Conservation (phyloP, 2,113 vertebrate species). For the Melanotaenia duboulayi region DNA sequence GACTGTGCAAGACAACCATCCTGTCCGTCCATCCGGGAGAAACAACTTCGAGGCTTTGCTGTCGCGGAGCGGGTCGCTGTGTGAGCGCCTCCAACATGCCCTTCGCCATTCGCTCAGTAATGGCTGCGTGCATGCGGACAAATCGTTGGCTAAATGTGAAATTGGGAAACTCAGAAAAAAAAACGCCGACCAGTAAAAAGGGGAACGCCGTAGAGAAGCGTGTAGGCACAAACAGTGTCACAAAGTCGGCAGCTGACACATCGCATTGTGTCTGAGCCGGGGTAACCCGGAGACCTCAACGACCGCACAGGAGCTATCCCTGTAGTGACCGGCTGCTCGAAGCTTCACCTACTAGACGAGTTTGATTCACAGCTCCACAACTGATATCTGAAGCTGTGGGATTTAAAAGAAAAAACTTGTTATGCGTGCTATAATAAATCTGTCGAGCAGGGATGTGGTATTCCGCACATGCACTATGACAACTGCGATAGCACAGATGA, state of each 20-base stretch:
- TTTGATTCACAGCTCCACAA: constrained; percentile 46
- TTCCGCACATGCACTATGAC: constrained; percentile 55
- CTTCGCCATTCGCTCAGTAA: constrained; percentile 73
- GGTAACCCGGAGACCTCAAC: constrained; percentile 72
- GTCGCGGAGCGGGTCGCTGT: constrained; percentile 60
- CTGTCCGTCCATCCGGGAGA: constrained; percentile 48
- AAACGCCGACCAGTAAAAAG: constrained; percentile 30
- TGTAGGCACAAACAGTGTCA: constrained; percentile 35
- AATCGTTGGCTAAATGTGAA: constrained; percentile 65
- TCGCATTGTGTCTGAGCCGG: constrained; percentile 73
- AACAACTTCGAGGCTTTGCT: constrained; percentile 60
- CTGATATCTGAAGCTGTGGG: constrained; percentile 33
- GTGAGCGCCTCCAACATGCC: constrained; percentile 62
- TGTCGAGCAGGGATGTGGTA: constrained; percentile 27
- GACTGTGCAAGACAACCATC: constrained; percentile 51
- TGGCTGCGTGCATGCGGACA: constrained; percentile 66
- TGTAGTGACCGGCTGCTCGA: constrained; percentile 68
- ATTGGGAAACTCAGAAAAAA: constrained; percentile 46
- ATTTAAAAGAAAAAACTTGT: constrained; percentile 46
- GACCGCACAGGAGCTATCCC: constrained; percentile 70
- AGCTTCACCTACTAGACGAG: constrained; percentile 47
- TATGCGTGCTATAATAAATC: constrained; percentile 30
- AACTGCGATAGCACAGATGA: constrained; percentile 60
- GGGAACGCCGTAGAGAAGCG: not conserved
- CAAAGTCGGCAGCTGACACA: constrained; percentile 72